Conservation (phyloP, 2,113 vertebrate genomes). For the Oophaga pumilio region DNA sequence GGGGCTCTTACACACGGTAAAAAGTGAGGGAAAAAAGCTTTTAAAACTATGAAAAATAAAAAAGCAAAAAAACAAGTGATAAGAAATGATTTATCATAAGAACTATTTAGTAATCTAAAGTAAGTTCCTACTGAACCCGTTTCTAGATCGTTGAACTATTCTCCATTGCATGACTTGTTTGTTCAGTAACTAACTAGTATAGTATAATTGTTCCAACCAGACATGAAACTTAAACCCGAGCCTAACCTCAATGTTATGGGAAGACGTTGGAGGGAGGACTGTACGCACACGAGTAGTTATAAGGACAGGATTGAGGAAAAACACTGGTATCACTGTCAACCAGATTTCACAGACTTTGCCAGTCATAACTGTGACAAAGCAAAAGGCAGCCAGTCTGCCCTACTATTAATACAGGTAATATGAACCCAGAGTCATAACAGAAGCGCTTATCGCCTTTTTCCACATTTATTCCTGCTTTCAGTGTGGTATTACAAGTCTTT, state of each 20-base stretch:
- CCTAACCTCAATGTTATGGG: neutral
- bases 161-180: neutral
- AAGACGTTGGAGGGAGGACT: neutral
- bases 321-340: conserved; percentile 40
- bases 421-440: conserved; percentile 36
- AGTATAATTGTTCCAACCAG: neutral
- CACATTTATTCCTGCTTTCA: conserved; percentile 57
- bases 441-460: conserved; percentile 17
- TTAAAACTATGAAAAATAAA: too few species aligned
- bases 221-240: neutral
- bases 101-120: neutral
- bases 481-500: conserved; percentile 54
- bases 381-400: conserved; percentile 26
- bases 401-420: conserved; percentile 54
- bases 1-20: too few species aligned
- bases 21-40: too few species aligned
- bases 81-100: neutral
- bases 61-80: too few species aligned
- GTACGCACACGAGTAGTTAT: conserved; percentile 36
- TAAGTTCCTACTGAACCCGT: neutral
- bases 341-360: conserved; percentile 48
- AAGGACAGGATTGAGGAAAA: conserved; percentile 13
- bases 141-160: neutral
- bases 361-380: conserved; percentile 50
- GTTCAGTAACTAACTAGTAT: neutral